Conservation (phyloP, 2,797 vertebrate species). For the Helarctos malayanus region DNA sequence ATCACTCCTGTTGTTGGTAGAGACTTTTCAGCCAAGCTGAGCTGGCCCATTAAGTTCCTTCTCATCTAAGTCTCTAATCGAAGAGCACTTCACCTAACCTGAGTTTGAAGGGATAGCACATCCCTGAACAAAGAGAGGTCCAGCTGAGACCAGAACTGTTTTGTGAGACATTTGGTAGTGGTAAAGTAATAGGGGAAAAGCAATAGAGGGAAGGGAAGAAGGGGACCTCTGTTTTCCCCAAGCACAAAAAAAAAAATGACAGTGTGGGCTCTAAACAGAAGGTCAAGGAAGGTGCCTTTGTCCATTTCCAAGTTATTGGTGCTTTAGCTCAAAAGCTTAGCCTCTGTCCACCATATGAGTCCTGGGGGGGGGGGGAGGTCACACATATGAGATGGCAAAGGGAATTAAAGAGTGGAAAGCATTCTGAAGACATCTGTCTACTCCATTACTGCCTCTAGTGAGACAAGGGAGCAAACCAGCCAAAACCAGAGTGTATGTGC, state of each 20-base stretch:
- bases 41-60: not conserved
- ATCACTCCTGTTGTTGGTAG: not conserved
- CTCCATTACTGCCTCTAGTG: not conserved
- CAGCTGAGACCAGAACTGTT: not conserved
- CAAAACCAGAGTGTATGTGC: not conserved
- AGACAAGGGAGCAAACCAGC: not conserved
- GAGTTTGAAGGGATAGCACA: not conserved
- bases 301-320: not conserved
- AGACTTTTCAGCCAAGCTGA: conserved; percentile 28
- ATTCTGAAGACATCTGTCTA: not conserved
- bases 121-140: not conserved
- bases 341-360: not conserved
- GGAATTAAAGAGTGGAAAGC: conserved; percentile 30
- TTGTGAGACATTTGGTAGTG: not conserved
- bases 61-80: not conserved
- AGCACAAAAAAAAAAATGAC: not conserved
- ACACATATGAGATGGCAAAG: not conserved
- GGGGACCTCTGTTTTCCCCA: not conserved
- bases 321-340: not conserved
- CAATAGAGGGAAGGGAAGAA: not conserved
- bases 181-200: not conserved
- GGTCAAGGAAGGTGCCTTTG: not conserved
- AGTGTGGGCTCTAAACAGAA: not conserved
- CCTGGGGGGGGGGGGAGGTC: not conserved
- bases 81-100: not conserved